Evolutionary conservation across 2,888 invertebrate species (phyloP), one percentile per base, ranked within the genome.

Genomic region (Seira musarum): DNA sequence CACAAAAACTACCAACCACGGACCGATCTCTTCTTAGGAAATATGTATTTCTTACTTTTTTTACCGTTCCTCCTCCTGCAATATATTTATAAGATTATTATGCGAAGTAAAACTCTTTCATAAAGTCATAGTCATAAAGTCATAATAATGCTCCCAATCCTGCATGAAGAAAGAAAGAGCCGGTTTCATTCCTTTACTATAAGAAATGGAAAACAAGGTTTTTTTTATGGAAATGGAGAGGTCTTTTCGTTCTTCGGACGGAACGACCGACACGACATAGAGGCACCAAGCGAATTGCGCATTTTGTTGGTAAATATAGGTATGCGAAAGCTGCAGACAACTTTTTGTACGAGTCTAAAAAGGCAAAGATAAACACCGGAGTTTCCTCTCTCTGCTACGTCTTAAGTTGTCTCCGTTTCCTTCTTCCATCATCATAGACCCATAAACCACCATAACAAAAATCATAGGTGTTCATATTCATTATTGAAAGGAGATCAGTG

Each of bases 231-330:
- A 40, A 8, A 40, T 40, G 40, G 40, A 40, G 40, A 40, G 40
- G 40, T 40, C 40, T 40, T 40, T 40, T 13, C 40, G 40, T 6
- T 40, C 40, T 40, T 40, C 40, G 40, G 40, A 40, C 40, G 57
- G 61, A 49, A 61, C 73, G 15, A 73, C 35, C 75, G 75, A 25
- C 30, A n/a, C 24, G 64, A 49, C 76, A 15, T 21, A 60, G 65
- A 66, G 79, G 68, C 79, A 79, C 73, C 79, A 79, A n/a, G 30
- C 72, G 69, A 79, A 79, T 79, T 79, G 79, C 79, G 79, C 79
- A 79, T 73, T 79, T 79, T 79, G 64, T 73, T 72, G 61, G 67
- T 64, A 69, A 79, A 73, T 79, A 73, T 73, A 73, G 72, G 79
- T 30, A 73, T 61, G 6, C 5, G 17, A 13, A 17, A 24, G 5